Evolutionary conservation across 2,797 vertebrate genomes (phyloP), one percentile per base, ranked within the genome.

Genomic region (Margarornis squamiger): DNA sequence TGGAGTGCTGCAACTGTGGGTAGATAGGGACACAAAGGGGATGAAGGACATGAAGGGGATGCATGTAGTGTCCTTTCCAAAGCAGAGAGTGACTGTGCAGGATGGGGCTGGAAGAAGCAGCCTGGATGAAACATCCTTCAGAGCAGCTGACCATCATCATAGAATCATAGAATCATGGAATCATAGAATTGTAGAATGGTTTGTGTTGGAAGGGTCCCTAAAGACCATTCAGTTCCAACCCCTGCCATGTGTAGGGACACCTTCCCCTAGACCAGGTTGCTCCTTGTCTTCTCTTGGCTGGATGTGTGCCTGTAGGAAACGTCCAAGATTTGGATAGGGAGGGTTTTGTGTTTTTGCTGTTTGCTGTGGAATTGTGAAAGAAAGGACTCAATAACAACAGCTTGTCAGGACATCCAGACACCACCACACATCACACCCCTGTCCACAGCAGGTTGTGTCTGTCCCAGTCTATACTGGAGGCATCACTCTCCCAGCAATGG

Each of bases 41-140:
- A 17, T 8, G 11, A 67, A 36, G 48, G 13, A 4, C 14, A 22
- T 3, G 48, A 43, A 29, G 19, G 7, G 7, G 15, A 26, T 10
- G 8, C 57, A 41, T 1, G 1, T 0, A 21, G 6, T 24, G 32
- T 20, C 29, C 20, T 58, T 72, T 57, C 12, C 58, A 61, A 91
- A 75, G 18, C 41, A 46, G 14, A 22, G 16, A 1, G 2, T 24
- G 55, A 46, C 4, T 0, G 0, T 36, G 32, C 2, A 9, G 61
- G 58, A 30, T 29, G 38, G 21, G 18, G 36, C 13, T 81, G 43
- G 65, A 38, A 36, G 4, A 46, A 67, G 6, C 3, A 77, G 19
- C 5, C 22, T 48, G 61, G 41, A 48, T 38, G 20, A 54, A 78
- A 81, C 0, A 0, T 34, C 7, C 12, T 48, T 67, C 24, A 32